Conservation (phyloP, 2,888 invertebrate genomes). For the Melanotus villosus region DNA sequence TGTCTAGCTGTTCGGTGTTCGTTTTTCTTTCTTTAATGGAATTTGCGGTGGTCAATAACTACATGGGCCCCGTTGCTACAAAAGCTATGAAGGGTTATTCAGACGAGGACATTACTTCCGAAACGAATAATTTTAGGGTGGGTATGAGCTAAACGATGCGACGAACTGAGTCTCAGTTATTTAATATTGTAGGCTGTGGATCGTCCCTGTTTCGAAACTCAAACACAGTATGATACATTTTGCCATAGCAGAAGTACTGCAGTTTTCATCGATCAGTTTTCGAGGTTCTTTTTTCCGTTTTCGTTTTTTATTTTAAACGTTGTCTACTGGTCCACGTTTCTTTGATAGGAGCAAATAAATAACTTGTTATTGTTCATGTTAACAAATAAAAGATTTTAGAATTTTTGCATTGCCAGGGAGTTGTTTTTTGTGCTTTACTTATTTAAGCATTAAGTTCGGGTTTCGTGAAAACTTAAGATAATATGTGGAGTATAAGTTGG, state of each 20-base stretch:
- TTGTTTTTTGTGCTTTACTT: no score
- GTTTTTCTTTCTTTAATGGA: conserved; percentile 93
- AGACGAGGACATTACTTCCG: conserved; percentile 83
- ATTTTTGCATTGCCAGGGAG: no score
- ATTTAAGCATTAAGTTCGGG: no score
- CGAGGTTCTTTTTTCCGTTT: conserved; percentile 91
- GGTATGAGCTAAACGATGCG: conserved; percentile 23
- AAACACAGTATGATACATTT: conserved; percentile 86
- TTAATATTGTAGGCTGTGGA: conserved; percentile 62
- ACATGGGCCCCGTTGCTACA: conserved; percentile 87
- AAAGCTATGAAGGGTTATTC: conserved; percentile 93
- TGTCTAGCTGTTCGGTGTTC: conserved; percentile 93
- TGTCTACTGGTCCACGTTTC: conserved; percentile 91
- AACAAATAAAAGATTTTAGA: no score
- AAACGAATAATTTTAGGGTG: conserved; percentile 85
- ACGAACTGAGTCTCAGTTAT: neutral
- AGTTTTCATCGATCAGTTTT: conserved; percentile 88
- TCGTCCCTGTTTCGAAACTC: conserved; percentile 74
- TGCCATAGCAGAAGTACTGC: conserved; percentile 86
- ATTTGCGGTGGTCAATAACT: conserved; percentile 92
- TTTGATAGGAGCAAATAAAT: conserved; percentile 58
- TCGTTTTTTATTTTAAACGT: conserved; percentile 92
- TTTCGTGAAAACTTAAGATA: no score
- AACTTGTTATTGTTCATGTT: neutral
- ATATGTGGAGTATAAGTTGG: no score